A percentile compares a stretch with the other conserved stretches of the same genome.
These are phyloP conservation scores for Galerucella calmariensis DNA, from an alignment of 2,888 invertebrate genomes.

Conservation along the genomic window DNA sequence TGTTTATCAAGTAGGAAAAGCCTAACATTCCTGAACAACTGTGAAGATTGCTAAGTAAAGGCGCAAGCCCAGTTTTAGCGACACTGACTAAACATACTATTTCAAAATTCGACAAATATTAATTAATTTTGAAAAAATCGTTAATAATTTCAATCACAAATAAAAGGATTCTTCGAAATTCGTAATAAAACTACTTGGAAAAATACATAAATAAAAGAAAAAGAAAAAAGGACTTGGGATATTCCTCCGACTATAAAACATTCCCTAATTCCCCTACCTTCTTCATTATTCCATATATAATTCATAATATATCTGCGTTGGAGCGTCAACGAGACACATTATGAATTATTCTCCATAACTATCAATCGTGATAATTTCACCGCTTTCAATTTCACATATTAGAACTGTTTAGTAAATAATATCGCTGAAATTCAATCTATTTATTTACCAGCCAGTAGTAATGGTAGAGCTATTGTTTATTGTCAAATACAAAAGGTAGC, in stretches of 20 bases:
- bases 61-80: no score
- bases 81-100: no score
- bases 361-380: constrained; percentile 23
- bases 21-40: no score
- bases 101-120: no score
- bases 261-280: neutral
- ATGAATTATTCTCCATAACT: constrained; percentile 24
- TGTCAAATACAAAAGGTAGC: constrained; percentile 57
- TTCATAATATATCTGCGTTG: constrained; percentile 7
- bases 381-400: constrained; percentile 30
- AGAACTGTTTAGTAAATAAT: constrained; percentile 31
- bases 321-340: constrained; percentile 6
- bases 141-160: no score
- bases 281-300: constrained; percentile 7
- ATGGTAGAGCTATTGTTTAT: constrained; percentile 55
- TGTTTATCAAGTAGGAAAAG: no score
- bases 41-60: no score
- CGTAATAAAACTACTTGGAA: no score
- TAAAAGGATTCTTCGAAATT: no score
- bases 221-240: no score
- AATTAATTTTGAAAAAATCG: no score
- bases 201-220: no score
- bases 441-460: constrained; percentile 23
- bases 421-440: constrained; percentile 27
- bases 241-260: neutral